phyloP scores from a whole-genome alignment of 2,113 vertebrate genomes.

The Oreochromis aureus region DNA sequence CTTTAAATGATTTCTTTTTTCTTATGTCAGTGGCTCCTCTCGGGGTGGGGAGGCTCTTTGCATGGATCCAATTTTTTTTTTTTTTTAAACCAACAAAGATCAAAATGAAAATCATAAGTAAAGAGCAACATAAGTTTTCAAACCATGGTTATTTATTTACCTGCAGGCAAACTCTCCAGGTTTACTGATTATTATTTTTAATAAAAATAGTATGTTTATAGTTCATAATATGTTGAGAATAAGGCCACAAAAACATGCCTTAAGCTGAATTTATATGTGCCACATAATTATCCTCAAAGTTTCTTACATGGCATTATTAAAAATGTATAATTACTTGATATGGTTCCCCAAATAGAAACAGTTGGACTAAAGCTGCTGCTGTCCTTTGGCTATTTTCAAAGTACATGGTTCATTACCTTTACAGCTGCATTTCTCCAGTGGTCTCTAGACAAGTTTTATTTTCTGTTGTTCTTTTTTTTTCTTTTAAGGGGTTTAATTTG shows the following conservation, averaged over 20 bases:
- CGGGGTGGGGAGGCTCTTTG: neutral
- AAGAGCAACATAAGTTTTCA: neutral
- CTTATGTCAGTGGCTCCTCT: neutral
- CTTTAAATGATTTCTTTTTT: constrained; percentile 1
- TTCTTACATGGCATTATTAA: neutral
- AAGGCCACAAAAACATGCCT: neutral
- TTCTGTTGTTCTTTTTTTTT: neutral
- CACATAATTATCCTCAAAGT: neutral
- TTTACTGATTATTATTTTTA: neutral
- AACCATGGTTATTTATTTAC: neutral
- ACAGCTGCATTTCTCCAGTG: neutral
- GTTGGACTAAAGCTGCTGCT: neutral
- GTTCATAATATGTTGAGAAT: neutral
- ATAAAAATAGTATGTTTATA: neutral
- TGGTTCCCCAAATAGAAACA: neutral
- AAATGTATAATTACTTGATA: neutral
- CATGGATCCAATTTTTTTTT: neutral
- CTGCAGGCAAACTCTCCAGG: neutral
- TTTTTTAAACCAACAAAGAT: neutral
- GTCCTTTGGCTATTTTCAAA: neutral
- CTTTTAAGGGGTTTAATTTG: neutral
- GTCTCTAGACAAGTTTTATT: neutral
- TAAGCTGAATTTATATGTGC: neutral
- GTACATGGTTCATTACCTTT: neutral
- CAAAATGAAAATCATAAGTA: neutral